phyloP scores from a whole-genome alignment of 1,140 invertebrate species.

The Drosophila orosa region DNA sequence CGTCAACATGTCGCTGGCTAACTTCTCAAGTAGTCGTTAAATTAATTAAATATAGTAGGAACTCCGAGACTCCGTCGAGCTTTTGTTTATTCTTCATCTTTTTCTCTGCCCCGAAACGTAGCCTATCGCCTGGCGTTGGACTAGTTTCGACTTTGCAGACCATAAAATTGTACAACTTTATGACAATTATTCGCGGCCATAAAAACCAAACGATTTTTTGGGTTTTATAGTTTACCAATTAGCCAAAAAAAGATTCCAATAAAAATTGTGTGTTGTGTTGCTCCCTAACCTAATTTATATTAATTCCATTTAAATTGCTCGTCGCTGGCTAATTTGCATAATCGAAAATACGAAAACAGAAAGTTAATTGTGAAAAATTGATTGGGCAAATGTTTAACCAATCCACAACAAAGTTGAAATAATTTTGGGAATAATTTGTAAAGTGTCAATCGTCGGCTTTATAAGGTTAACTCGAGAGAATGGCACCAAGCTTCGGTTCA shows the following conservation, averaged over 20 bases:
- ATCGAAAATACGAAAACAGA: conserved; percentile 18
- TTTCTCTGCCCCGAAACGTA: conserved; percentile 6
- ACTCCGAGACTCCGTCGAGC: conserved; percentile 21
- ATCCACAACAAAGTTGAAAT: conserved; percentile 33
- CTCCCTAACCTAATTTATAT: conserved; percentile 61
- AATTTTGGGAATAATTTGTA: conserved; percentile 66
- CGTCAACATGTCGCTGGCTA: conserved; percentile 61
- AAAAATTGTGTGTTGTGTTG: conserved; percentile 14
- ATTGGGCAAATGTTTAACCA: conserved; percentile 65
- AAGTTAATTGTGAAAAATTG: conserved; percentile 81
- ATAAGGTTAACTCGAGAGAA: conserved; percentile 67
- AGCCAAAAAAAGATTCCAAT: conserved; percentile 51
- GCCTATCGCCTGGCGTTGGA: conserved; percentile 54
- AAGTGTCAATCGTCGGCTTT: conserved; percentile 54
- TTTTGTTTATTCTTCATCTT: conserved; percentile 62
- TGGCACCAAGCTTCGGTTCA: conserved; percentile 47
- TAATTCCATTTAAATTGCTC: conserved; percentile 65
- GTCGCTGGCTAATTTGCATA: conserved; percentile 52
- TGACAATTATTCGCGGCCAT: conserved; percentile 70
- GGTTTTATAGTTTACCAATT: conserved; percentile 64
- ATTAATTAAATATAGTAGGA: conserved; percentile 81
- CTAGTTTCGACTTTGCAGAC: conserved; percentile 26
- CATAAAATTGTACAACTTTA: conserved; percentile 56
- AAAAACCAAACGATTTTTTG: conserved; percentile 65
- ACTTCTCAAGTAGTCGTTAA: conserved; percentile 84